Base-by-base conservation (phyloP, 1,140 invertebrate species). In the Drosophila littoralis region DNA sequence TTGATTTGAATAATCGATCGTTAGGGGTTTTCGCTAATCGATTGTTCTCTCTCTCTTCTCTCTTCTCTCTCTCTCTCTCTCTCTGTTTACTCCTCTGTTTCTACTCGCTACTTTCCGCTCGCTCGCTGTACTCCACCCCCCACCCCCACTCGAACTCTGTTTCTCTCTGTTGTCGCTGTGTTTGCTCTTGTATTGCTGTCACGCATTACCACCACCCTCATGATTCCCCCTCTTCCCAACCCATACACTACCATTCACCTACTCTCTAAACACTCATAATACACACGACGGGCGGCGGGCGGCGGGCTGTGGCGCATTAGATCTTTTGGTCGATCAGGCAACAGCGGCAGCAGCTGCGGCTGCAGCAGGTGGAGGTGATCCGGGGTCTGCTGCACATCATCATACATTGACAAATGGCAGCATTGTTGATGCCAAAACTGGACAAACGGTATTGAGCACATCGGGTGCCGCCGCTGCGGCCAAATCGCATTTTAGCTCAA, bases 401-500 rank as follows among this genome's bases (percentile, higher is more conserved):
- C 91, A 91, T 75, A 69, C 85, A 15, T 28, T 92, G 69, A 79
- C 90, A 59, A 92, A 92, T 74, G 91, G 90, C 55, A 92, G 84
- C 68, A 91, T 92, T 70, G 80, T 92, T 45, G 92, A 92, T 71
- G 77, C 89, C 22, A 92, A 92, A 74, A 88, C 83, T 43, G 89
- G 91, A 79, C 91, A 92, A 78, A 91, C 92, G 32, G 85, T 92
- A 58, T 75, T 92, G 63, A 92, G 13, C 13, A 10, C 91, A 33
- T 70, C 91, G 67, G 78, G 85, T 68, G 79, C 88, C 22, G 79
- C 85, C 58, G 82, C 81, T 50, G 81, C 88, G 51, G 86, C 83
- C 46, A 92, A 92, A 75, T 91, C 92, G 67, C 91, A 92, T 77
- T 92, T 91, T 57, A 95, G 95, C 72, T 95, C 95, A 5, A 93